phyloP scores from a whole-genome alignment of 2,797 vertebrate species.

The Balearica regulorum region DNA sequence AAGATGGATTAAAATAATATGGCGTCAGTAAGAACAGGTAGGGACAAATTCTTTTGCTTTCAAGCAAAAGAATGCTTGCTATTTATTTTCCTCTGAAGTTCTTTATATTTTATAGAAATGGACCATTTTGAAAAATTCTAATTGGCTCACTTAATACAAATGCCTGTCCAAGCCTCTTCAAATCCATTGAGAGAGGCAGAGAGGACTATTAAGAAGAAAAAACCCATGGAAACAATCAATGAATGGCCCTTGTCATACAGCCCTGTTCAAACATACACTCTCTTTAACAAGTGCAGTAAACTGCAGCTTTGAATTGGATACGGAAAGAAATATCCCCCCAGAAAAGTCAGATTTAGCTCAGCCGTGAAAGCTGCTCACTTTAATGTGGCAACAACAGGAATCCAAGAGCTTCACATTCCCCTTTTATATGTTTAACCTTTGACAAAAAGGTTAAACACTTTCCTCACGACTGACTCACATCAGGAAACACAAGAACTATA shows the following conservation, averaged over 20 bases:
- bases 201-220: neutral
- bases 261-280: neutral
- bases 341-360: neutral
- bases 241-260: neutral
- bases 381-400: conserved; percentile 55
- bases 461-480: conserved; percentile 57
- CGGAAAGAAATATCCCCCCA: neutral
- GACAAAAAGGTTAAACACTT: conserved; percentile 64
- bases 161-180: neutral
- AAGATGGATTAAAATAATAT: neutral
- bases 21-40: neutral
- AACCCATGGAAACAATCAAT: neutral
- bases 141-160: neutral
- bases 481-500: conserved; percentile 49
- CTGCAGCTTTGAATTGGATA: neutral
- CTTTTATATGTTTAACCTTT: conserved; percentile 71
- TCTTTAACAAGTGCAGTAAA: conserved; percentile 4
- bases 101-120: neutral
- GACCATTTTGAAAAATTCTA: neutral
- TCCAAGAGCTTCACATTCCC: conserved; percentile 37
- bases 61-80: neutral
- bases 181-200: neutral
- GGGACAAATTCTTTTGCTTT: neutral
- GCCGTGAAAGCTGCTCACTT: neutral
- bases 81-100: neutral